Conservation (phyloP, 1,140 invertebrate genomes). For the Diorhabda sublineata region DNA sequence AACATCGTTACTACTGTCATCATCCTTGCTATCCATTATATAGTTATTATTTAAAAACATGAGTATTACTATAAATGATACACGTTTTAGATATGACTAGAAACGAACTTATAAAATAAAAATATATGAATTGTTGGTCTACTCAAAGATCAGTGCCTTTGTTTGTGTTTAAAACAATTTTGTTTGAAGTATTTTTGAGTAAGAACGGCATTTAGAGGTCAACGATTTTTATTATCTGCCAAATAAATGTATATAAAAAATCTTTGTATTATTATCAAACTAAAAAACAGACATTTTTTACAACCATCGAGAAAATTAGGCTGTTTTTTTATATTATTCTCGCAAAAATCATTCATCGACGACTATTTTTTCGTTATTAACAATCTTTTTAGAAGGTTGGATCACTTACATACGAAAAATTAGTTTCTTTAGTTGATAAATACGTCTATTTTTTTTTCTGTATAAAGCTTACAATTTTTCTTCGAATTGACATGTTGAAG, state of each 20-base stretch:
- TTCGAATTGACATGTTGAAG: too few species aligned
- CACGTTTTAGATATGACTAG: too few species aligned
- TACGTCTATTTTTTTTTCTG: too few species aligned
- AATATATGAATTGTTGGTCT: background rate
- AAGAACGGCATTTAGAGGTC: background rate
- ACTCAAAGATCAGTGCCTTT: background rate
- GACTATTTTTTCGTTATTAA: too few species aligned
- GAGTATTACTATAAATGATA: too few species aligned
- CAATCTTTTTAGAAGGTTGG: too few species aligned
- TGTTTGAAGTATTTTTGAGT: background rate
- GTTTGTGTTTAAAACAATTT: background rate
- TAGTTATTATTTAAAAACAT: too few species aligned
- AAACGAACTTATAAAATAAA: background rate
- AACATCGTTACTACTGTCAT: too few species aligned
- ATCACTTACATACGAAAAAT: too few species aligned
- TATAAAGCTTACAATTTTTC: too few species aligned
- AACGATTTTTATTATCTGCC: background rate
- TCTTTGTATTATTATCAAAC: background rate
- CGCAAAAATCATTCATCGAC: background rate
- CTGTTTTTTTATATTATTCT: background rate
- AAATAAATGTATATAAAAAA: background rate
- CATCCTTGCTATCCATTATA: too few species aligned
- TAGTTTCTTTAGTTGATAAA: too few species aligned
- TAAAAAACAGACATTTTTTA: background rate
- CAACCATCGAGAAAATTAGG: background rate